Evolutionary conservation across 2,113 vertebrate genomes (phyloP).

Genomic region (Menura novaehollandiae): DNA sequence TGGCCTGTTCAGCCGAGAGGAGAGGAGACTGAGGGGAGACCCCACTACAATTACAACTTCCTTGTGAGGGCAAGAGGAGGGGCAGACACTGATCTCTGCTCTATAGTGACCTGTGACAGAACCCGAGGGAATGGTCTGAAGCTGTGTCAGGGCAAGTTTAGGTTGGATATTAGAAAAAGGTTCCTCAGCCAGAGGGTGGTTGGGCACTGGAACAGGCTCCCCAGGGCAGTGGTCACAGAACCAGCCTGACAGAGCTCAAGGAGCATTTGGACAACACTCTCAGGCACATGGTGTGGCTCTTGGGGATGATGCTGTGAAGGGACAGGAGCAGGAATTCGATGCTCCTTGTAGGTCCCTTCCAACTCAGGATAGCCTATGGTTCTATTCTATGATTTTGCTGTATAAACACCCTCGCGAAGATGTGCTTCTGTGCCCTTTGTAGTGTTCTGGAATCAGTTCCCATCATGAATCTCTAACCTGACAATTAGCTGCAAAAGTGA

Average conservation of each 20-base stretch:
- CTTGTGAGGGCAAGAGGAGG: neutral
- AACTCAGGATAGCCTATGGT: neutral
- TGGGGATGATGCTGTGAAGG: neutral
- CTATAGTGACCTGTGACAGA: neutral
- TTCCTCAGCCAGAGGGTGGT: neutral
- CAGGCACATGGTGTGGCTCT: neutral
- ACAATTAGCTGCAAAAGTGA: neutral
- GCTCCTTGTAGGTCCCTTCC: neutral
- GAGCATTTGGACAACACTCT: neutral
- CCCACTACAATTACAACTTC: neutral
- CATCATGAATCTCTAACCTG: neutral
- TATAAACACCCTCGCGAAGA: neutral
- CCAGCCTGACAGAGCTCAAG: neutral
- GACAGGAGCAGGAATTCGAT: neutral
- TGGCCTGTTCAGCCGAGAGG: neutral
- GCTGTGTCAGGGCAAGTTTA: neutral
- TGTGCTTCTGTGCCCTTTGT: neutral
- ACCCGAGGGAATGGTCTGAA: neutral
- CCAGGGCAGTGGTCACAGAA: neutral
- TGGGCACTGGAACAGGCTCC: neutral
- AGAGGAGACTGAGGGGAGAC: neutral
- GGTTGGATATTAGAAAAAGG: neutral
- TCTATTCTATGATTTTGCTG: neutral
- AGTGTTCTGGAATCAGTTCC: neutral
- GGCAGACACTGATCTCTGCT: neutral